phyloP scores from a whole-genome alignment of 2,888 invertebrate species.

The Zootermopsis nevadensis region DNA sequence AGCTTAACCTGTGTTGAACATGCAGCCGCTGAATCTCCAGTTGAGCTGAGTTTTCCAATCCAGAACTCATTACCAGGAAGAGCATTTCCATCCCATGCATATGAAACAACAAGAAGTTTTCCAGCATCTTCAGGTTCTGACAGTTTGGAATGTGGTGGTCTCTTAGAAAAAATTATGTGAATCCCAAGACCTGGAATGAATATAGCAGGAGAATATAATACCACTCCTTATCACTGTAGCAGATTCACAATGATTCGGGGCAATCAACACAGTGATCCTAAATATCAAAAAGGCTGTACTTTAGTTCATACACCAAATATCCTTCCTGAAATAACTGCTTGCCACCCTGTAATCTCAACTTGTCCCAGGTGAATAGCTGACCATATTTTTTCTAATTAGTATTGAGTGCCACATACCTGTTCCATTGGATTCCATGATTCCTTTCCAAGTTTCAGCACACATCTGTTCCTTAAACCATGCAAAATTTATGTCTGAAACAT shows the following conservation, averaged over 20 bases:
- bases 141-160: constrained; percentile 70
- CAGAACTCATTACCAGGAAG: constrained; percentile 81
- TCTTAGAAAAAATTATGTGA: constrained; percentile 66
- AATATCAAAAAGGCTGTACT: too few relatives aligned
- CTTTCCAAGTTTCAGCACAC: constrained; percentile 37
- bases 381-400: too few relatives aligned
- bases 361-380: neutral
- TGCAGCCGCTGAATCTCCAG: constrained; percentile 74
- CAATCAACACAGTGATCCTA: too few relatives aligned
- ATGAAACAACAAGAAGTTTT: constrained; percentile 71
- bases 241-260: too few relatives aligned
- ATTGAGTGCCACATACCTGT: neutral
- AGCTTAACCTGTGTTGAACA: constrained; percentile 66
- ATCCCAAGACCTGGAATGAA: constrained; percentile 60
- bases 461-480: constrained; percentile 55
- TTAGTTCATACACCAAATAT: too few relatives aligned
- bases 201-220: too few relatives aligned
- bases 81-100: constrained; percentile 80
- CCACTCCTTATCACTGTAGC: too few relatives aligned
- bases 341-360: too few relatives aligned
- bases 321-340: too few relatives aligned
- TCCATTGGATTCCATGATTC: neutral
- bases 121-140: constrained; percentile 62
- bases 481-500: constrained; percentile 56
- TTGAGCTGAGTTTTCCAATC: constrained; percentile 67